A percentile compares a stretch with the other conserved stretches of the same genome.
Evolutionary conservation across 1,140 invertebrate genomes (phyloP).

Genomic region (Phocides pigmalion): DNA sequence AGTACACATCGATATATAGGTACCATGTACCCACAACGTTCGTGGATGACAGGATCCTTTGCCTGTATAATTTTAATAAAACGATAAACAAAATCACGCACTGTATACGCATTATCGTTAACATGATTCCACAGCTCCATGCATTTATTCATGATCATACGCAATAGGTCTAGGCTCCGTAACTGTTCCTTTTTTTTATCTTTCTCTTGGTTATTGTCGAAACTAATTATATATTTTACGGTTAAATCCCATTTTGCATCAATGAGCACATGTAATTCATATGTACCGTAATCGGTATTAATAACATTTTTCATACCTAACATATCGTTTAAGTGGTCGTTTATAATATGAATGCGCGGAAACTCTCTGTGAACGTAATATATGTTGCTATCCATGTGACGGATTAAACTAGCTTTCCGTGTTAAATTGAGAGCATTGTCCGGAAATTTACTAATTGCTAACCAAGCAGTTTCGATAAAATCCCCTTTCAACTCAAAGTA

Average conservation of each 20-base stretch:
- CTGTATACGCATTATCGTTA: slow-evolving; percentile 26
- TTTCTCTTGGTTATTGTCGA: slow-evolving; percentile 33
- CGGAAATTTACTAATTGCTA: slow-evolving; percentile 44
- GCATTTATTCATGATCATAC: slow-evolving; percentile 40
- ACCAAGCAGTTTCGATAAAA: slow-evolving; percentile 49
- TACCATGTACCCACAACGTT: slow-evolving; percentile 18
- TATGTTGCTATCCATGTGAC: slow-evolving; percentile 39
- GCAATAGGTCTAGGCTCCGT: slow-evolving; percentile 39
- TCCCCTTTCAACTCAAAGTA: slow-evolving; percentile 42
- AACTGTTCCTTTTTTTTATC: slow-evolving; percentile 29
- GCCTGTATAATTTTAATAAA: slow-evolving; percentile 32
- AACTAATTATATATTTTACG: slow-evolving; percentile 41
- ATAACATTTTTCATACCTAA: slow-evolving; percentile 39
- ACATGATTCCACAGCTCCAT: slow-evolving; percentile 41
- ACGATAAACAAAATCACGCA: slow-evolving; percentile 20
- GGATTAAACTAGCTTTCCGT: slow-evolving; percentile 50
- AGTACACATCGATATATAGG: background rate
- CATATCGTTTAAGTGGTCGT: slow-evolving; percentile 46
- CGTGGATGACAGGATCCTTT: slow-evolving; percentile 24
- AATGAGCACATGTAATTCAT: slow-evolving; percentile 29
- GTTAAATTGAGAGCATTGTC: slow-evolving; percentile 38
- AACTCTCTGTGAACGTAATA: slow-evolving; percentile 42
- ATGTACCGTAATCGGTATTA: slow-evolving; percentile 13
- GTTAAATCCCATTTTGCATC: slow-evolving; percentile 50
- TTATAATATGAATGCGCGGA: slow-evolving; percentile 44